phyloP scores from a whole-genome alignment of 2,888 invertebrate genomes.

The Watsonalla cultraria region DNA sequence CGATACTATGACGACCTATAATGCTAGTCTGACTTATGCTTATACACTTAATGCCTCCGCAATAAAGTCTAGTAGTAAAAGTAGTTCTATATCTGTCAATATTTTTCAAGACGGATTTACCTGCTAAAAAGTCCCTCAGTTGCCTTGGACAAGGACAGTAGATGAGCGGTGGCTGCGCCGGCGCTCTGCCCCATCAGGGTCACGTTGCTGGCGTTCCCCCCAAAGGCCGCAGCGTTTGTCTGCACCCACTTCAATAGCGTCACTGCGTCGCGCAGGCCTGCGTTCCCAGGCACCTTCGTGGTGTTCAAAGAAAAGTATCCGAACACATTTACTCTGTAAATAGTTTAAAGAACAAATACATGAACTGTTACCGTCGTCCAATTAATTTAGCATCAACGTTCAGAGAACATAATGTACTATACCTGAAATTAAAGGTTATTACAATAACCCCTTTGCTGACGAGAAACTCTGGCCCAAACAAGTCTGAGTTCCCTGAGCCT shows the following conservation, averaged over 20 bases:
- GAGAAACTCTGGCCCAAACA: conserved; percentile 29
- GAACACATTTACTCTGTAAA: neutral
- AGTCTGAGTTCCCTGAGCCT: conserved; percentile 42
- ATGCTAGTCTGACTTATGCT: too few species aligned
- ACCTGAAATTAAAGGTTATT: neutral
- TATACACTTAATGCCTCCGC: too few species aligned
- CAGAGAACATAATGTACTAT: too few species aligned
- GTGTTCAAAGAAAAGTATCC: neutral
- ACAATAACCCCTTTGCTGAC: neutral
- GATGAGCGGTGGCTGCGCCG: neutral
- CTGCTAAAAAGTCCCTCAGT: neutral
- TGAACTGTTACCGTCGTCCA: too few species aligned
- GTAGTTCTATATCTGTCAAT: too few species aligned
- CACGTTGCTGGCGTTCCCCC: neutral
- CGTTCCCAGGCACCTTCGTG: neutral
- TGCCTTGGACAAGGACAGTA: neutral
- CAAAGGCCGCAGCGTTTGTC: neutral
- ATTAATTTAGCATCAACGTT: too few species aligned
- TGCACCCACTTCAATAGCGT: neutral
- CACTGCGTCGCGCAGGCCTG: neutral
- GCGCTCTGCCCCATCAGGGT: neutral
- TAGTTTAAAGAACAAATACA: neutral
- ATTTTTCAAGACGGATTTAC: neutral
- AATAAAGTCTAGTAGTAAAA: too few species aligned
- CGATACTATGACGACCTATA: too few species aligned